Percentiles rank a stretch among this genome's conserved stretches.
phyloP scores from a whole-genome alignment of 2,888 invertebrate genomes.

The Carabus problematicus region DNA sequence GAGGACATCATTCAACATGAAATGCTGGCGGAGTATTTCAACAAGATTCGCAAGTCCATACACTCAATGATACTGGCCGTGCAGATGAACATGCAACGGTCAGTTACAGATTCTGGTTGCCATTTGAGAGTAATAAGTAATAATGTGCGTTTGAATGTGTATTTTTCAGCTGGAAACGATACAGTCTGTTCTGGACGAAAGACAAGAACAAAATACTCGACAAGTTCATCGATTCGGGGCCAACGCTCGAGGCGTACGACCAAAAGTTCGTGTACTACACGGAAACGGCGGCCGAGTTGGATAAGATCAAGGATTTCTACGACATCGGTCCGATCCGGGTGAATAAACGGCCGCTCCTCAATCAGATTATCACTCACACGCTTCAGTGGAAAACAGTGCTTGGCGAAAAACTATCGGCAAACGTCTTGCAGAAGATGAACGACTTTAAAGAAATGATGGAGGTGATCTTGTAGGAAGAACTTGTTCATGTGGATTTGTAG shows the following conservation, averaged over 20 bases:
- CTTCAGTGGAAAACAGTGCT: conserved; percentile 80
- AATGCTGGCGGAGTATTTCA: conserved; percentile 71
- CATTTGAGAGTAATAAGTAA: neutral
- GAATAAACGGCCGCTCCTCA: conserved; percentile 75
- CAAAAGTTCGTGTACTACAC: conserved; percentile 86
- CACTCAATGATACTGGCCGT: conserved; percentile 72
- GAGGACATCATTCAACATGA: conserved; percentile 78
- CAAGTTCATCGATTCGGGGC: conserved; percentile 74
- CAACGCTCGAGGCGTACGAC: conserved; percentile 74
- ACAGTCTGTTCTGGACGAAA: conserved; percentile 76
- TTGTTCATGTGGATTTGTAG: neutral
- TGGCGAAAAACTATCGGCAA: conserved; percentile 71
- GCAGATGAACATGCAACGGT: conserved; percentile 68
- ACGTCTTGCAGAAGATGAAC: conserved; percentile 73
- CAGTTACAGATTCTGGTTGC: conserved; percentile 46
- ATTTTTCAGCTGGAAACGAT: conserved; percentile 72
- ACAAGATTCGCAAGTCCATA: conserved; percentile 72
- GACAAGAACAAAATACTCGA: conserved; percentile 79
- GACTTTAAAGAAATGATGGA: conserved; percentile 74
- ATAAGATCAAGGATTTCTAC: conserved; percentile 63
- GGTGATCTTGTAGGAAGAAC: conserved; percentile 56
- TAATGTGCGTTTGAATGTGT: neutral
- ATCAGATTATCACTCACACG: conserved; percentile 75
- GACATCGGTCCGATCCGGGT: conserved; percentile 77
- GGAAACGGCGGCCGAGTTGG: conserved; percentile 73